phyloP scores from a whole-genome alignment of 2,797 vertebrate species.

The Mionectes olivaceus region DNA sequence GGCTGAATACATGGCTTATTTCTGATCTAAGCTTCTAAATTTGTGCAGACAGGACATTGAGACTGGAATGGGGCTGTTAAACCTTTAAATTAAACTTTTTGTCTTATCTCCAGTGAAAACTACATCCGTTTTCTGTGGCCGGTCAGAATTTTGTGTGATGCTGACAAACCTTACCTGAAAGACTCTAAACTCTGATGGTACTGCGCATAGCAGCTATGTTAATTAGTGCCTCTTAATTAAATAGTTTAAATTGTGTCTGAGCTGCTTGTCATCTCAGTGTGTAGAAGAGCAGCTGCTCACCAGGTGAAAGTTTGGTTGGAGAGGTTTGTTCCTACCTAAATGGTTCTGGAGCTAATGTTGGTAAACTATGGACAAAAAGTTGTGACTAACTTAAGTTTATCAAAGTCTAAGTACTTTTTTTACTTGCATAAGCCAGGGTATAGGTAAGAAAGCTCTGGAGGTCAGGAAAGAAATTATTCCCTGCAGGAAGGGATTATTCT shows the following conservation, averaged over 20 bases:
- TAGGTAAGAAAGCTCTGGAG: not conserved
- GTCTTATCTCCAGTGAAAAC: not conserved
- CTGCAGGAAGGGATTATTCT: conserved; percentile 24
- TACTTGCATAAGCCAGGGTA: not conserved
- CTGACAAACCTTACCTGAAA: not conserved
- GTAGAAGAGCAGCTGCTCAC: not conserved
- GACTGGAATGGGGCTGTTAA: not conserved
- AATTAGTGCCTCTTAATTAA: not conserved
- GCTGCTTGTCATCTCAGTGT: not conserved
- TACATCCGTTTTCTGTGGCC: not conserved
- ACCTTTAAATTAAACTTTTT: not conserved
- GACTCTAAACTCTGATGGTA: not conserved
- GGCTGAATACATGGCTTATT: not conserved
- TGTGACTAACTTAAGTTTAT: not conserved
- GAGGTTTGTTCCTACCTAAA: not conserved
- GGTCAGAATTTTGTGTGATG: not conserved
- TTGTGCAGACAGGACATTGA: not conserved
- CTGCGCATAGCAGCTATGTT: not conserved
- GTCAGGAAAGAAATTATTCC: not conserved
- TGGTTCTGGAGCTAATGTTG: not conserved
- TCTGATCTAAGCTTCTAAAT: not conserved
- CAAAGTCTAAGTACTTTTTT: not conserved
- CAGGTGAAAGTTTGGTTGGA: not conserved
- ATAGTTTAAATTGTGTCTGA: not conserved
- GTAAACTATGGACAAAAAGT: not conserved